phyloP scores from a whole-genome alignment of 2,113 vertebrate genomes.

The Chionodraco myersi region DNA sequence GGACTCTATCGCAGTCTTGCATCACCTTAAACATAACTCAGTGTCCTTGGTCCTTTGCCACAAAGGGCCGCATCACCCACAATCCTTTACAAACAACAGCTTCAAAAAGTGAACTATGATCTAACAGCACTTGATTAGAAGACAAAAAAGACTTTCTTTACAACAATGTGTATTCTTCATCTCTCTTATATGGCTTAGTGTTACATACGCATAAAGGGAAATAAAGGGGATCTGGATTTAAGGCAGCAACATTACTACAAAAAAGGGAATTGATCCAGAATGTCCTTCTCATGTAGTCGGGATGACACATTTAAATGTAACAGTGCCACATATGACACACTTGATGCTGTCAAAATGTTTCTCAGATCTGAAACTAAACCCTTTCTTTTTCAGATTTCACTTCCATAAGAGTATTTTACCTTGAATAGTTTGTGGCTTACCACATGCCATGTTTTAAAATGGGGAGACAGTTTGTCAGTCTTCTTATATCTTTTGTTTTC shows the following conservation, averaged over 20 bases:
- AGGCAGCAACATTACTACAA: slow-evolving; percentile 15
- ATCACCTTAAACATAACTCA: slow-evolving; percentile 56
- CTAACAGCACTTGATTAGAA: slow-evolving; percentile 52
- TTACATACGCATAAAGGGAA: slow-evolving; percentile 53
- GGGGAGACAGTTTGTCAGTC: slow-evolving; percentile 65
- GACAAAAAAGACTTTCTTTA: slow-evolving; percentile 44
- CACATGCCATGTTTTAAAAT: slow-evolving; percentile 72
- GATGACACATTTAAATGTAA: slow-evolving; percentile 61
- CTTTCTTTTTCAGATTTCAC: slow-evolving; percentile 44
- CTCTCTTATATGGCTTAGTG: slow-evolving; percentile 66
- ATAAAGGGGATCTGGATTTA: slow-evolving; percentile 36
- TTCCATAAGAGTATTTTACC: slow-evolving; percentile 60
- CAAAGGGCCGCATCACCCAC: slow-evolving; percentile 58
- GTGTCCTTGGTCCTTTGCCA: slow-evolving; percentile 42
- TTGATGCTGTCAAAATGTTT: slow-evolving; percentile 62
- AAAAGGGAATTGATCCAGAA: slow-evolving; percentile 46
- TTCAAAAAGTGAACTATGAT: slow-evolving; percentile 45
- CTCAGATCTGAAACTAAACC: slow-evolving; percentile 33
- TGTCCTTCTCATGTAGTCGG: slow-evolving; percentile 54
- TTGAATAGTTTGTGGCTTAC: slow-evolving; percentile 73
- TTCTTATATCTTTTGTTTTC: slow-evolving; percentile 32
- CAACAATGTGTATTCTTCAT: slow-evolving; percentile 57
- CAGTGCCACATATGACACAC: slow-evolving; percentile 70
- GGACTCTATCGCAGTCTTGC: slow-evolving; percentile 61
- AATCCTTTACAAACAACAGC: slow-evolving; percentile 56